Conservation (phyloP, 2,888 invertebrate genomes). For the Phasia obesa region DNA sequence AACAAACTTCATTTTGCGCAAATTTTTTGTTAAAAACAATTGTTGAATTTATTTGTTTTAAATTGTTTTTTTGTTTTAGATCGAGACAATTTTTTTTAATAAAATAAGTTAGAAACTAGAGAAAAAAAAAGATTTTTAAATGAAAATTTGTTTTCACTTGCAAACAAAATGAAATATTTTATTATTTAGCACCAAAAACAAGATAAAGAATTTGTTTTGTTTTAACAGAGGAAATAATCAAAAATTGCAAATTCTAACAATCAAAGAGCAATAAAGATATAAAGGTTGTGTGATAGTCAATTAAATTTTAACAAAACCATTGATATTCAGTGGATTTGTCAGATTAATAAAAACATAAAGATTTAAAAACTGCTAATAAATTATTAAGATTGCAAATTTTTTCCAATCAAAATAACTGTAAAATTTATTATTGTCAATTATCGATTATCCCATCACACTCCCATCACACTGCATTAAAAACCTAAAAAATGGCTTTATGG, state of each 20-base stretch:
- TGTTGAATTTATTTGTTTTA: constrained; percentile 49
- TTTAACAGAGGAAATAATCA: constrained; percentile 14
- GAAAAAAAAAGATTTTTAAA: constrained; percentile 5
- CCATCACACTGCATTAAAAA: no score
- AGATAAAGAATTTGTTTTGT: constrained; percentile 28
- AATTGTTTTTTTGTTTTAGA: not conserved
- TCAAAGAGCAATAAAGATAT: constrained; percentile 18
- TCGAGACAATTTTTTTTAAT: constrained; percentile 13
- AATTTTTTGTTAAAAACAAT: constrained; percentile 41
- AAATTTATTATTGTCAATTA: no score
- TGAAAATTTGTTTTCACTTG: constrained; percentile 44
- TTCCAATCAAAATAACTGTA: no score
- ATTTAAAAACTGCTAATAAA: no score
- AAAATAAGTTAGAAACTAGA: constrained; percentile 26
- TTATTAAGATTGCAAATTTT: no score
- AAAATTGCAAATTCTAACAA: constrained; percentile 33
- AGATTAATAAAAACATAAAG: no score
- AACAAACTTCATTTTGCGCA: constrained; percentile 35
- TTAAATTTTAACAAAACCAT: no score
- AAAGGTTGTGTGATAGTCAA: constrained; percentile 7
- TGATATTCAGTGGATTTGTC: no score
- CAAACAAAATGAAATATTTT: constrained; percentile 48
- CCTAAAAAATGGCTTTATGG: no score
- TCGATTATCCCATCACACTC: no score
- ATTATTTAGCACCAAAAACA: constrained; percentile 34